Base-by-base conservation (phyloP, 2,797 vertebrate genomes). In the Bradypus variegatus region DNA sequence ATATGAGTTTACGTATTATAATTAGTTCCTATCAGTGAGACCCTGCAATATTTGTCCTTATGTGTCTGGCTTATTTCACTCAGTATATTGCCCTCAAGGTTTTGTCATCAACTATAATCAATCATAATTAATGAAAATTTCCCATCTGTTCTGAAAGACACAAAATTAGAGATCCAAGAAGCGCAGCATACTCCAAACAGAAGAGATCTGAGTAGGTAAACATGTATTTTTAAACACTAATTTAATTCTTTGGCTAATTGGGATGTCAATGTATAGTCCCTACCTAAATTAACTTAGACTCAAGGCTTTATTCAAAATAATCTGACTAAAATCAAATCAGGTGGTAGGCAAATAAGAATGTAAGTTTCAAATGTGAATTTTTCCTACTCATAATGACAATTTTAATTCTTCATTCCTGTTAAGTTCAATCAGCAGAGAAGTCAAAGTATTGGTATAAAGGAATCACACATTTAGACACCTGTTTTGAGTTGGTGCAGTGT, bases 201-300 rank as follows among this genome's bases (percentile, higher is more conserved):
- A n/a, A n/a, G n/a, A n/a, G n/a, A n/a, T n/a, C n/a, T n/a, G n/a
- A 99, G 95, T 99, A 99, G 98, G 99, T 99, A 97, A 97, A 93
- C n/a, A 41, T n/a, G 2, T 83, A 53, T 70, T 94, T 92, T 90
- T 69, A 80, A 94, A 84, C 81, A 75, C 64, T 79, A 58, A 48
- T 80, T 36, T 73, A 84, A 88, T 55, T 87, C 7, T 90, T 92
- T 88, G 79, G 18, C 81, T 92, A 89, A 79, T 60, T 87, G 62
- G 29, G 69, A 72, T 41, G 27, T 86, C 67, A 86, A 0, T 89
- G 18, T 95, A 23, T 94, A 84, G 12, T 85, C 5, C 29, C 53
- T 76, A 69, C 11, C 38, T 75, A 78, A 89, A 62, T 83, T 88
- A 80, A 85, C 62, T 86, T 69, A 55, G 55, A 65, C 69, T 88